Conservation (phyloP, 2,888 invertebrate species). For the Uloborus plumipes region DNA sequence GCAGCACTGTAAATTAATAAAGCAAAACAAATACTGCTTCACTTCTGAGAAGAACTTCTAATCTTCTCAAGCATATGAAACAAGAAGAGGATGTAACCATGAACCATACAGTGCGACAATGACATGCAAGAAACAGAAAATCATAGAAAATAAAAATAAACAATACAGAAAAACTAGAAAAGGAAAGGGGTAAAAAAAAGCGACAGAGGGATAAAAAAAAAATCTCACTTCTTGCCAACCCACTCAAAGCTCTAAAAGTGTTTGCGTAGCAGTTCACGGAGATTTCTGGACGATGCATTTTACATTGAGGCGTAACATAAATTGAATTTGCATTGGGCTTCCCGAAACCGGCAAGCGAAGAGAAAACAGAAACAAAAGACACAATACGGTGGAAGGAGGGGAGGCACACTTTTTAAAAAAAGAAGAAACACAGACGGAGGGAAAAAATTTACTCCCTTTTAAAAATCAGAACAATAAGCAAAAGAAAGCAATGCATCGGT, state of each 20-base stretch:
- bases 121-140: constrained; percentile 4
- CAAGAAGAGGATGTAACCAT: background rate
- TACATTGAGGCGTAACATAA: constrained; percentile 51
- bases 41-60: too few relatives aligned
- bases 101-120: constrained; percentile 3
- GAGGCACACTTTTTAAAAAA: constrained; percentile 1
- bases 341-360: too few relatives aligned
- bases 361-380: too few relatives aligned
- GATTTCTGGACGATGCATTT: constrained; percentile 46
- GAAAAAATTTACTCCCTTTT: constrained; percentile 26
- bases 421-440: constrained; percentile 4
- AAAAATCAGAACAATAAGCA: constrained; percentile 37
- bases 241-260: constrained; percentile 33
- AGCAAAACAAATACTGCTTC: too few relatives aligned
- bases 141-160: constrained; percentile 14
- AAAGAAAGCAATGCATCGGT: constrained; percentile 2
- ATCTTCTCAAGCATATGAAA: too few relatives aligned
- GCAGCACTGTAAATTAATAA: too few relatives aligned
- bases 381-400: background rate
- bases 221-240: constrained; percentile 42
- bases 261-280: constrained; percentile 41
- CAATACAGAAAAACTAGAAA: background rate
- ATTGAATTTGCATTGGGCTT: constrained; percentile 49
- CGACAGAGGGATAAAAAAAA: constrained; percentile 18
- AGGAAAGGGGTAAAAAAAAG: too few relatives aligned